Evolutionary conservation across 2,113 vertebrate genomes (phyloP).

Genomic region (Cyphomyrus discorhynchus): DNA sequence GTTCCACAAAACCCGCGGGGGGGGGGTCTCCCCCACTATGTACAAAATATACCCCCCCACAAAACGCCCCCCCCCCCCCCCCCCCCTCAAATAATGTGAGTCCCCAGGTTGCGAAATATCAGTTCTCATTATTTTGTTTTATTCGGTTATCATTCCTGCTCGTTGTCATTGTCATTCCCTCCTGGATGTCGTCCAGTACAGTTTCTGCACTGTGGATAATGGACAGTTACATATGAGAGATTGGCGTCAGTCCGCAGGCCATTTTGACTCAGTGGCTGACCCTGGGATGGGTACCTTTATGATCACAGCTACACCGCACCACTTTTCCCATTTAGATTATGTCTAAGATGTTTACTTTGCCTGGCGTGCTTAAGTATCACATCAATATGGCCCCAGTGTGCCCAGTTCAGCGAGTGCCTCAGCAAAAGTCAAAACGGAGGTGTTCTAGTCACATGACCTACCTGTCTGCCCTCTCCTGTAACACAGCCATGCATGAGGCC

Average conservation of each 20-base stretch:
- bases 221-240: neutral
- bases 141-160: neutral
- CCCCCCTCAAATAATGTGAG: neutral
- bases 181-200: neutral
- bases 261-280: neutral
- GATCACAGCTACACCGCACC: neutral
- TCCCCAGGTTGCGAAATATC: neutral
- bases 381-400: neutral
- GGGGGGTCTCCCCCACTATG: too few species aligned
- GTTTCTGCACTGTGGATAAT: neutral
- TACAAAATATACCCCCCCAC: too few species aligned
- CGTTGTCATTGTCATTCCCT: neutral
- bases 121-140: too few species aligned
- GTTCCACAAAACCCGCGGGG: too few species aligned
- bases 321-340: neutral
- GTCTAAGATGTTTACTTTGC: neutral
- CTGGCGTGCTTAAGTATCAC: neutral
- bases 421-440: neutral
- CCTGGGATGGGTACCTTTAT: neutral
- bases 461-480: neutral
- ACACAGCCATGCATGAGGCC: constrained; percentile 79
- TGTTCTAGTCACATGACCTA: neutral
- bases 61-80: neutral
- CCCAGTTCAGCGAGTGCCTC: neutral
- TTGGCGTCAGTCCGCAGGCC: neutral